Evolutionary conservation across 2,888 invertebrate genomes (phyloP).

Genomic region (Chouioia cunea): DNA sequence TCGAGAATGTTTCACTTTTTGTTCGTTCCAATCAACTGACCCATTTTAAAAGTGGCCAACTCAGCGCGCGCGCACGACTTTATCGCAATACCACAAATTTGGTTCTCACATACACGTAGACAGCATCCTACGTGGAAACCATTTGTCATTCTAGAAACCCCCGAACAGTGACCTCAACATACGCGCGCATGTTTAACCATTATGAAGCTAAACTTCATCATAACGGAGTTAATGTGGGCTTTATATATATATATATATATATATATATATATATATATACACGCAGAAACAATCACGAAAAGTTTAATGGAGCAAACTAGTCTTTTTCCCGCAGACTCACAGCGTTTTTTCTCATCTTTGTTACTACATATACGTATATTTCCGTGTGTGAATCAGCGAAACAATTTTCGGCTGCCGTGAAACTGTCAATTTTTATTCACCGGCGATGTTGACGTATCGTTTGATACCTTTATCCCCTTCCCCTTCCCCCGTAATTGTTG

Average conservation of each 20-base stretch:
- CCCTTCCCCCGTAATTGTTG: conserved; percentile 29
- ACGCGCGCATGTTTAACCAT: too few relatives aligned
- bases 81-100: too few relatives aligned
- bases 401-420: conserved; percentile 1
- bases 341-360: not conserved
- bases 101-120: too few relatives aligned
- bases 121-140: too few relatives aligned
- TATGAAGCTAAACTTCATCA: conserved; percentile 5
- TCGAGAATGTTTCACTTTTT: too few relatives aligned
- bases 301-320: conserved; percentile 20
- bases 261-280: too few relatives aligned
- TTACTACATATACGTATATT: not conserved
- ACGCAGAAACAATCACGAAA: not conserved
- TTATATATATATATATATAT: too few relatives aligned
- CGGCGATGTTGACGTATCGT: not conserved
- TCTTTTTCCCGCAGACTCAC: not conserved
- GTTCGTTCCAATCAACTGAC: too few relatives aligned
- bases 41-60: too few relatives aligned
- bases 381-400: not conserved
- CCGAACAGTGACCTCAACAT: too few relatives aligned
- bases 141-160: too few relatives aligned
- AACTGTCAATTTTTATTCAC: conserved; percentile 10
- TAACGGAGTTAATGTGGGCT: conserved; percentile 11
- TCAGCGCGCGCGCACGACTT: too few relatives aligned
- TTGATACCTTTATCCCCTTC: conserved; percentile 13